A percentile compares a stretch with the other conserved stretches of the same genome.
Conservation (phyloP, 1,140 invertebrate genomes). For the Anadara kagoshimensis region DNA sequence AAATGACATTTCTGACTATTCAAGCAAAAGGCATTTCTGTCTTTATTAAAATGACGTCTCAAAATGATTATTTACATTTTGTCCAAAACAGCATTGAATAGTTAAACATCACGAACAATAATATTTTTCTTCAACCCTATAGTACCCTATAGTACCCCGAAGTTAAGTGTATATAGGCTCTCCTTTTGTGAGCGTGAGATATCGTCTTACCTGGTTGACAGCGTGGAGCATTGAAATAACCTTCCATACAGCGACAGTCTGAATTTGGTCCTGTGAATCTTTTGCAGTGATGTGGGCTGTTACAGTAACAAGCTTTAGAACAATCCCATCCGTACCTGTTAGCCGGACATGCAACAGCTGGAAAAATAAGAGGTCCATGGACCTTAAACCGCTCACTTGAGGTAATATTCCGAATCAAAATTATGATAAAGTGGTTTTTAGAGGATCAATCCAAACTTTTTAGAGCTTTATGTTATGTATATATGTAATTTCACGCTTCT, state of each 20-base stretch:
- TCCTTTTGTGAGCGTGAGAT: too few species aligned
- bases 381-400: too few species aligned
- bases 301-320: conserved; percentile 52
- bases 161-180: too few species aligned
- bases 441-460: too few species aligned
- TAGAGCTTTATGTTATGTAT: too few species aligned
- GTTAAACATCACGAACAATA: background rate
- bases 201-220: conserved; percentile 55
- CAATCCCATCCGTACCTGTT: conserved; percentile 63
- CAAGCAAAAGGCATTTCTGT: background rate
- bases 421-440: too few species aligned
- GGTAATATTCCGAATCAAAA: too few species aligned
- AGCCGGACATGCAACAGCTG: conserved; percentile 48
- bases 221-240: conserved; percentile 56
- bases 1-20: too few species aligned
- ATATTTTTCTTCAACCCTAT: background rate
- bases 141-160: too few species aligned
- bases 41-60: background rate
- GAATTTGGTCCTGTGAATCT: conserved; percentile 52
- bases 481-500: too few species aligned
- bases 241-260: conserved; percentile 49
- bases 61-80: too few species aligned
- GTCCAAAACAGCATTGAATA: background rate
- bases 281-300: conserved; percentile 50
- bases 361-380: conserved; percentile 15